phyloP scores from a whole-genome alignment of 2,113 vertebrate genomes.

The Equus przewalskii region DNA sequence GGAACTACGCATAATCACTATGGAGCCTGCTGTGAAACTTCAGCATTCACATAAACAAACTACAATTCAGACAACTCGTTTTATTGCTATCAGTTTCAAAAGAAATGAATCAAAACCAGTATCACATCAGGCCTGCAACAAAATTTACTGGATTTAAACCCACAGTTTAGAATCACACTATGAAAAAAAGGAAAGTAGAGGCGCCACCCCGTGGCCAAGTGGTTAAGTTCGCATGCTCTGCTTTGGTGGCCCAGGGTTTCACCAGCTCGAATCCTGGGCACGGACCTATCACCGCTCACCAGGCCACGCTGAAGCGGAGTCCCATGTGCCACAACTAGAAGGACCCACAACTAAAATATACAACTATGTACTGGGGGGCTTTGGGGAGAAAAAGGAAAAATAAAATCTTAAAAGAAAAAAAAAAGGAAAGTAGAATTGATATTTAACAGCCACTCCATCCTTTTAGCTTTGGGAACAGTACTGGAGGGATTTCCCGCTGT shows the following conservation, averaged over 20 bases:
- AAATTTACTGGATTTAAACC: background rate
- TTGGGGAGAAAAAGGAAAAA: too few relatives aligned
- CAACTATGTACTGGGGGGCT: too few relatives aligned
- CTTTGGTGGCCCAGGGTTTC: too few relatives aligned
- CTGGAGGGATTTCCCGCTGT: background rate
- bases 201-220: too few relatives aligned
- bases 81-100: conserved; percentile 1
- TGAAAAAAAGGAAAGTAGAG: background rate
- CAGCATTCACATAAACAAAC: background rate
- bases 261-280: too few relatives aligned
- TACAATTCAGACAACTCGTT: background rate
- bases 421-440: background rate
- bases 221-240: too few relatives aligned
- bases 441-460: background rate
- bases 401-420: too few relatives aligned
- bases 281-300: too few relatives aligned
- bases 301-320: too few relatives aligned
- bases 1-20: background rate
- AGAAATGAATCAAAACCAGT: conserved; percentile 7
- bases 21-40: background rate
- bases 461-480: background rate
- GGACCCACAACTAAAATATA: too few relatives aligned
- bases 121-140: background rate
- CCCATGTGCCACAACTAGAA: too few relatives aligned
- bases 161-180: background rate